Evolutionary conservation across 1,140 invertebrate species (phyloP).

Genomic region (Orchestia grillus): DNA sequence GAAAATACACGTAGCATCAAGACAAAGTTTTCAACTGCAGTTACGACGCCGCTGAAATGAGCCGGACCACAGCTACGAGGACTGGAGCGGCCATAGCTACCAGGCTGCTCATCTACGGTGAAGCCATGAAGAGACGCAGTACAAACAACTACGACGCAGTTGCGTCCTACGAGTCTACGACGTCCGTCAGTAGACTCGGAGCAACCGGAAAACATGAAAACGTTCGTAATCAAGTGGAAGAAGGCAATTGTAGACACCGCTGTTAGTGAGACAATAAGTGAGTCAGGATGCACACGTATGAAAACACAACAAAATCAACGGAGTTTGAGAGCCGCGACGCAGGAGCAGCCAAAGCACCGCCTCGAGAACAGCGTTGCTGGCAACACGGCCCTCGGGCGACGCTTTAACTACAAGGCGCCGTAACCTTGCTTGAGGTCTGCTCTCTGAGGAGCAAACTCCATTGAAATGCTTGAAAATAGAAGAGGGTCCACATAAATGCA

Average conservation of each 20-base stretch:
- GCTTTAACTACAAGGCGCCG: background rate
- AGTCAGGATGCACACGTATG: background rate
- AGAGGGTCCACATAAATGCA: background rate
- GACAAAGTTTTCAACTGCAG: too few species aligned
- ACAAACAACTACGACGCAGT: background rate
- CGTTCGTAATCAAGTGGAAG: background rate
- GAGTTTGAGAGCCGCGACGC: background rate
- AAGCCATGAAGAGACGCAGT: background rate
- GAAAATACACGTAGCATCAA: too few species aligned
- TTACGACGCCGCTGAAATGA: background rate
- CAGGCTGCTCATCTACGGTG: background rate
- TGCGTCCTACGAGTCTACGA: background rate
- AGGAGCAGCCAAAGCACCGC: background rate
- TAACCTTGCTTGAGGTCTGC: background rate
- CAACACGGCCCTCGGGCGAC: background rate
- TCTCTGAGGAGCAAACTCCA: background rate
- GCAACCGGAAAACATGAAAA: background rate
- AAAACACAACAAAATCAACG: background rate
- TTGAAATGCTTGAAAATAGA: background rate
- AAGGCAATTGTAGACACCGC: background rate
- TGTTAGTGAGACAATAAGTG: background rate
- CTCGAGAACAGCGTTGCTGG: background rate
- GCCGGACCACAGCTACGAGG: background rate
- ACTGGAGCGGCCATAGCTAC: background rate
- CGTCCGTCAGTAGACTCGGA: background rate